phyloP scores from a whole-genome alignment of 2,888 invertebrate genomes.

The Pecten maximus region DNA sequence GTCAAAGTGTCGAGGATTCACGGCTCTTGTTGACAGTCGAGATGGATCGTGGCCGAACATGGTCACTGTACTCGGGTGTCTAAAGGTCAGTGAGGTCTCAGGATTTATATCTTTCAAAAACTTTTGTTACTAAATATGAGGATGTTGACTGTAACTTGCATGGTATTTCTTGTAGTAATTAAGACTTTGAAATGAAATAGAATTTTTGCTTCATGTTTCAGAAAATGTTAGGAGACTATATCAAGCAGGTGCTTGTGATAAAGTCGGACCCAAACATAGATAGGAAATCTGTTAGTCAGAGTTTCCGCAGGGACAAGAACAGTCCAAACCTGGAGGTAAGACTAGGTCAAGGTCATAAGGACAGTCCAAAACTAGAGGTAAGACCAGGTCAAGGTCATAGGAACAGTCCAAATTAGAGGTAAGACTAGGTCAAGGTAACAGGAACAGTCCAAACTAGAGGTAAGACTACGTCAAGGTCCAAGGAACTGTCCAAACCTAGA shows the following conservation, averaged over 20 bases:
- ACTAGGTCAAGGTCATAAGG: background rate
- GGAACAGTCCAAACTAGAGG: background rate
- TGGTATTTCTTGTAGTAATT: background rate
- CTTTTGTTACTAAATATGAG: background rate
- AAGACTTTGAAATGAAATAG: too few species aligned
- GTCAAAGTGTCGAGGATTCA: slow-evolving; percentile 93
- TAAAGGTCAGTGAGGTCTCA: slow-evolving; percentile 69
- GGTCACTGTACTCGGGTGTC: slow-evolving; percentile 73
- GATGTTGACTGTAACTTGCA: background rate
- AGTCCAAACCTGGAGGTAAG: slow-evolving; percentile 71
- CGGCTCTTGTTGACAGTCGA: slow-evolving; percentile 98
- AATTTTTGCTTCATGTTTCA: slow-evolving; percentile 57
- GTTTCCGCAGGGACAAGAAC: slow-evolving; percentile 60
- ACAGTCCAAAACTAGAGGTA: background rate
- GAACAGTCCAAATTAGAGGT: slow-evolving; percentile 66
- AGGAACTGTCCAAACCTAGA: slow-evolving; percentile 62
- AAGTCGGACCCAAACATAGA: slow-evolving; percentile 90
- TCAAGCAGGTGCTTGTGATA: slow-evolving; percentile 85
- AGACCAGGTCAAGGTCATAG: slow-evolving; percentile 39
- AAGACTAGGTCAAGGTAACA: background rate
- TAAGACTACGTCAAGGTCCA: background rate
- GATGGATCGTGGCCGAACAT: slow-evolving; percentile 85
- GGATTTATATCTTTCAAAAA: background rate
- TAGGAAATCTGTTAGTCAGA: slow-evolving; percentile 84
- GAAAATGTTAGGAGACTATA: slow-evolving; percentile 74